phyloP scores from a whole-genome alignment of 2,888 invertebrate genomes.

The Scaptomyza polygonia region DNA sequence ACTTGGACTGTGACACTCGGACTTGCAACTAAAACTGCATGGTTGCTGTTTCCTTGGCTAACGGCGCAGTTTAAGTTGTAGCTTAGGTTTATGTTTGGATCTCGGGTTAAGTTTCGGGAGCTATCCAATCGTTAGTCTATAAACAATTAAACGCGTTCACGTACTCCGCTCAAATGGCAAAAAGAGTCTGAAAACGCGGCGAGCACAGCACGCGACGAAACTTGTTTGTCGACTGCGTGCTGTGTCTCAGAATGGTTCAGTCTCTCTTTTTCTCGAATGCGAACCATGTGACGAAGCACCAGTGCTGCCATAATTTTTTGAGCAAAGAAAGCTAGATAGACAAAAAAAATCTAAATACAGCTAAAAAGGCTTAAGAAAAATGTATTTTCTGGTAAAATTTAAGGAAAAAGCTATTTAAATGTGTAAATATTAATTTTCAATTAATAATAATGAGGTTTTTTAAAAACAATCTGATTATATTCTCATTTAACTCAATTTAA shows the following conservation, averaged over 20 bases:
- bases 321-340: no score
- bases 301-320: no score
- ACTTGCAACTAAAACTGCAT: slow-evolving; percentile 4
- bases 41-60: slow-evolving; percentile 20
- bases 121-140: slow-evolving; percentile 37
- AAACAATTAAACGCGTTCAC: slow-evolving; percentile 68
- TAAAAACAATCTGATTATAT: no score
- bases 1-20: slow-evolving; percentile 9
- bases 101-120: slow-evolving; percentile 10
- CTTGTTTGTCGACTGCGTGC: slow-evolving; percentile 51
- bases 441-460: no score
- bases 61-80: slow-evolving; percentile 21
- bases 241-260: background rate
- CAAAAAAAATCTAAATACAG: no score
- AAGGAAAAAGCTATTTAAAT: no score
- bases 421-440: no score
- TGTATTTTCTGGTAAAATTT: no score
- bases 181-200: slow-evolving; percentile 57
- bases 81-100: slow-evolving; percentile 9
- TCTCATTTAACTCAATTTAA: no score
- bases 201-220: slow-evolving; percentile 52
- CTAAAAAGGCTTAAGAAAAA: no score
- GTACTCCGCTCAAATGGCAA: slow-evolving; percentile 75
- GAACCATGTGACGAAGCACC: slow-evolving; percentile 9
- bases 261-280: slow-evolving; percentile 9